Evolutionary conservation across 2,113 vertebrate genomes (phyloP).

Genomic region (Clarias gariepinus): DNA sequence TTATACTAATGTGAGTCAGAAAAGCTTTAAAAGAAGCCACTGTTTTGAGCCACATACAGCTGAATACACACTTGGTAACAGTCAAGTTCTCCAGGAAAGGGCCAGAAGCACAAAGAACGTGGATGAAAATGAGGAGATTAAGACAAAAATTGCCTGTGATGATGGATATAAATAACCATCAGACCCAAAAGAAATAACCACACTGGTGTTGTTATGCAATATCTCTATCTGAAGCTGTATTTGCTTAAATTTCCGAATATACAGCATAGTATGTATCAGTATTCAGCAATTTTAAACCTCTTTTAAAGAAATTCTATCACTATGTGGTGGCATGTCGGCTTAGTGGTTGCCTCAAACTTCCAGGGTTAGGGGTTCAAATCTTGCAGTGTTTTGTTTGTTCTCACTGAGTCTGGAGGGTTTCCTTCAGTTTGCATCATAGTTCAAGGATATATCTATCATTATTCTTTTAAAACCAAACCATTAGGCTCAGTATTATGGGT

Average conservation of each 20-base stretch:
- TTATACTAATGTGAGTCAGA: conserved; percentile 42
- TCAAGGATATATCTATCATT: no score
- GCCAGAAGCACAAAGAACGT: not conserved
- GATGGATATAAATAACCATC: not conserved
- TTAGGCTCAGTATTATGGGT: no score
- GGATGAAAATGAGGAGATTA: conserved; percentile 17
- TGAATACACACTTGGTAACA: not conserved
- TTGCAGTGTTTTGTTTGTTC: no score
- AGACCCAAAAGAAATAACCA: conserved; percentile 6
- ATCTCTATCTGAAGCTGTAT: not conserved
- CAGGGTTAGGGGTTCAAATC: no score
- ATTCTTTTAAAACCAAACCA: no score
- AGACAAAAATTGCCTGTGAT: not conserved
- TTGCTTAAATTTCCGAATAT: not conserved
- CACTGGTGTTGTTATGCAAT: not conserved
- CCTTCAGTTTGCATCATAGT: no score
- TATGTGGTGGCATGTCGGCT: not conserved
- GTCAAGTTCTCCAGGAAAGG: conserved; percentile 25
- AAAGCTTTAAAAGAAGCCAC: conserved; percentile 42
- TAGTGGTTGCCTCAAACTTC: no score
- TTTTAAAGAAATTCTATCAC: not conserved
- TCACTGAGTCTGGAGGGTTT: no score
- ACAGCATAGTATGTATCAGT: not conserved
- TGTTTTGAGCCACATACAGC: conserved; percentile 14
- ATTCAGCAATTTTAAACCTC: not conserved